These are phyloP conservation scores for Cataglyphis altisquamis DNA, from an alignment of 2,888 invertebrate species.

Conservation along the genomic window DNA sequence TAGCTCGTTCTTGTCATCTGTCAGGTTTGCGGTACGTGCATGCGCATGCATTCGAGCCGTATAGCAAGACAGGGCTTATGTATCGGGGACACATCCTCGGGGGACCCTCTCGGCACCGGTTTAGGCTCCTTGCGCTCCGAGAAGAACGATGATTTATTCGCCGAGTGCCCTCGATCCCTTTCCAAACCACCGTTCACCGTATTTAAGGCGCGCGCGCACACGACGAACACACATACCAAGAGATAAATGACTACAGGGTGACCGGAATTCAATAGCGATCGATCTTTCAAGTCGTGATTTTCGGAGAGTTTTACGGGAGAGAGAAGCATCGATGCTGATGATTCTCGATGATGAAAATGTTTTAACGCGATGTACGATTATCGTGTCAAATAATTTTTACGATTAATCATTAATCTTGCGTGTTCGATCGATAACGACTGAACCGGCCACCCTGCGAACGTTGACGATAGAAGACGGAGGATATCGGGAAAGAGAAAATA, in stretches of 20 bases:
- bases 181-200: conserved; percentile 30
- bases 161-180: conserved; percentile 27
- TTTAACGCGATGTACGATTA: conserved; percentile 4
- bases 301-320: not conserved
- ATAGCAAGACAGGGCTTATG: conserved; percentile 57
- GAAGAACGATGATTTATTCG: conserved; percentile 54
- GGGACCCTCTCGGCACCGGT: conserved; percentile 20
- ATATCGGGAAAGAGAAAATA: conserved; percentile 9
- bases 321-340: not conserved
- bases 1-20: conserved; percentile 52
- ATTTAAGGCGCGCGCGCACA: conserved; percentile 20
- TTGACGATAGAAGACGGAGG: not conserved
- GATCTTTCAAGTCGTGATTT: not conserved
- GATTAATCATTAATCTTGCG: not conserved
- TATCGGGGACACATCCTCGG: conserved; percentile 49
- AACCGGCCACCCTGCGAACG: conserved; percentile 19
- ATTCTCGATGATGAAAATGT: not conserved
- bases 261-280: conserved; percentile 33
- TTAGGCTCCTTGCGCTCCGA: conserved; percentile 32
- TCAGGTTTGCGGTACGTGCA: conserved; percentile 63
- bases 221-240: not conserved
- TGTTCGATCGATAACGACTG: not conserved
- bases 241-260: conserved; percentile 38
- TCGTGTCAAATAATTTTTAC: not conserved
- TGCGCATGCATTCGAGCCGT: conserved; percentile 70